phyloP scores from a whole-genome alignment of 2,797 vertebrate species.

The Neomorphus geoffroyi region DNA sequence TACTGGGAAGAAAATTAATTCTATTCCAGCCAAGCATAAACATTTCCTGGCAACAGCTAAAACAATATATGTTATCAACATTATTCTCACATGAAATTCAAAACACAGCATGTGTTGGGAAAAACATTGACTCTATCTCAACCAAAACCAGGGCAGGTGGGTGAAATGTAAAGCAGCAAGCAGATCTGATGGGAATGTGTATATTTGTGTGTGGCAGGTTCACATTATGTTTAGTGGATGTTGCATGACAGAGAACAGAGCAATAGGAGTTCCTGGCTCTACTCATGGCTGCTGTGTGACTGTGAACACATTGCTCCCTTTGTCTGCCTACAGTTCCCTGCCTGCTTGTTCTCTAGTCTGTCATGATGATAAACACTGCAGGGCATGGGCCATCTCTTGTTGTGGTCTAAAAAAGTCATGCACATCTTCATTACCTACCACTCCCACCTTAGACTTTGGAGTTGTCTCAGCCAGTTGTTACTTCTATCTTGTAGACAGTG shows the following conservation, averaged over 20 bases:
- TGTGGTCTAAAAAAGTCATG: background rate
- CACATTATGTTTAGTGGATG: background rate
- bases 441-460: constrained; percentile 22
- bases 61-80: no score
- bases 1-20: no score
- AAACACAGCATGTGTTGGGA: no score
- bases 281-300: background rate
- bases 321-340: background rate
- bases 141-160: background rate
- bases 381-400: background rate
- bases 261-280: background rate
- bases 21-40: no score
- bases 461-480: constrained; percentile 22
- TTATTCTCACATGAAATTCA: no score
- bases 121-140: no score
- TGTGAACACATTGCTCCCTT: background rate
- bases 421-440: background rate
- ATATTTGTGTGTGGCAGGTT: background rate
- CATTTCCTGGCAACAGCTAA: no score
- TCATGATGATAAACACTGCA: background rate
- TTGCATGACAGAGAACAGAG: background rate
- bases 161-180: background rate
- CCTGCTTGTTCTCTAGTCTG: background rate
- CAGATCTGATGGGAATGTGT: background rate
- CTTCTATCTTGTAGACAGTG: background rate